Evolutionary conservation across 2,888 invertebrate genomes (phyloP).

Genomic region (Archips crataeganus): DNA sequence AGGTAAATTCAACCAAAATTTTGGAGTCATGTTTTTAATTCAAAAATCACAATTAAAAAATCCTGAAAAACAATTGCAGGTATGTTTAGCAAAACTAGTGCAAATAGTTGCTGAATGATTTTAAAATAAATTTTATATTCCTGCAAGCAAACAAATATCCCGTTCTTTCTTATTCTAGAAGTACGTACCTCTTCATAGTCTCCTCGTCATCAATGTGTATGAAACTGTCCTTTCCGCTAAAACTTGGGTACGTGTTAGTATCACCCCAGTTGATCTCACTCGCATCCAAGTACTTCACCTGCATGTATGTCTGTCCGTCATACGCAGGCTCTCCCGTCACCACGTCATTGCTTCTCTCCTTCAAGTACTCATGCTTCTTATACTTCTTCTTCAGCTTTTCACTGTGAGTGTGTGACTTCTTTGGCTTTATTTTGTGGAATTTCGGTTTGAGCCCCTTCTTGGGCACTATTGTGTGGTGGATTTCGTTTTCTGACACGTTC

Average conservation of each 20-base stretch:
- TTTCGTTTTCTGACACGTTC: slow-evolving; percentile 65
- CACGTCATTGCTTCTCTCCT: slow-evolving; percentile 64
- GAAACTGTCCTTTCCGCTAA: slow-evolving; percentile 93
- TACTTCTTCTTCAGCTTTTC: slow-evolving; percentile 70
- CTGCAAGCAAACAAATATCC: too few relatives aligned
- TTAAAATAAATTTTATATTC: too few relatives aligned
- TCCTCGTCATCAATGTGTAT: slow-evolving; percentile 95
- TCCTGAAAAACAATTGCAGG: too few relatives aligned
- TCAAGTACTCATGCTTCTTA: slow-evolving; percentile 64
- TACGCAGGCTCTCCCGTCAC: slow-evolving; percentile 66
- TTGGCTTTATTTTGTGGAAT: slow-evolving; percentile 64
- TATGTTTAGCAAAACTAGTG: too few relatives aligned
- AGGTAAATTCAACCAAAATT: too few relatives aligned
- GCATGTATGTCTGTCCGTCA: slow-evolving; percentile 78
- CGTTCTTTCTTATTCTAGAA: background rate
- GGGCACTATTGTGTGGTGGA: slow-evolving; percentile 71
- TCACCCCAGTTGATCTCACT: slow-evolving; percentile 79
- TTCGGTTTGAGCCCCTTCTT: slow-evolving; percentile 76
- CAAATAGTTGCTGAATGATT: too few relatives aligned
- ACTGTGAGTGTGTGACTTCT: slow-evolving; percentile 59
- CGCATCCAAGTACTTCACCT: slow-evolving; percentile 77
- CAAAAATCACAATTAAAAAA: too few relatives aligned
- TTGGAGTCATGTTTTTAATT: too few relatives aligned
- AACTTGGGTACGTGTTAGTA: slow-evolving; percentile 88
- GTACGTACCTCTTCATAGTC: slow-evolving; percentile 91